Base-by-base conservation (phyloP, 2,888 invertebrate genomes). In the Aporophyla nigra region DNA sequence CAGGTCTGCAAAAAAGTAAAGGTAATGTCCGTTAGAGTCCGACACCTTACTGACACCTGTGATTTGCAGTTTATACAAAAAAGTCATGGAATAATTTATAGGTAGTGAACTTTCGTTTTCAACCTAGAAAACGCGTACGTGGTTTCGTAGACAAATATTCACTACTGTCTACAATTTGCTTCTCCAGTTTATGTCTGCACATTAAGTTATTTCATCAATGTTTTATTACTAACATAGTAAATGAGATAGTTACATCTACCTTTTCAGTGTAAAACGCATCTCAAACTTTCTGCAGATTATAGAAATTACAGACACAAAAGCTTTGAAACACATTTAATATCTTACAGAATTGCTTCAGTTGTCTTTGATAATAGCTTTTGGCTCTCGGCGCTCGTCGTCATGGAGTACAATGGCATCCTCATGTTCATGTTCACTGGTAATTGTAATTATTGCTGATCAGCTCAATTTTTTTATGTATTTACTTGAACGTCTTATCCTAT, bases 351-450 rank as follows among this genome's bases (percentile, higher is more conserved):
- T 84, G 76, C 78, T 86, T 75, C 69, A 86, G 81, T 81, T 81
- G 78, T 84, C 71, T 83, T 84, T 84, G 75, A 63, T 87, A 87
- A 86, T 86, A 78, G 78, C 76, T 78, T 86, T 84, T 67, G 80
- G 33, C 33, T 33, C 81, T 73, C 63, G 66, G 58, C 65, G 65
- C 58, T 49, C 62, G 69, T 86, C 78, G 43, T 61, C 71, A 46
- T 53, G 76, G 58, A 82, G 54, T 40, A 56, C 49, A 67, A 54
- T 46, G 56, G 43, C 53, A 79, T 10, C 78, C 76, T 53, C 51
- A 46, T 43, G 46, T 61, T 73, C 70, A 73, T 73, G 53, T 19
- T 56, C 59, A 51, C 68, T 54, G 33, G 51, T 77, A 72, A 53
- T 83, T 73, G 49, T 83, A 58, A 76, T 85, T 71, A 59, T 68